These are phyloP conservation scores for Scaptomyza parva DNA, from an alignment of 2,888 invertebrate species.

Conservation along the genomic window DNA sequence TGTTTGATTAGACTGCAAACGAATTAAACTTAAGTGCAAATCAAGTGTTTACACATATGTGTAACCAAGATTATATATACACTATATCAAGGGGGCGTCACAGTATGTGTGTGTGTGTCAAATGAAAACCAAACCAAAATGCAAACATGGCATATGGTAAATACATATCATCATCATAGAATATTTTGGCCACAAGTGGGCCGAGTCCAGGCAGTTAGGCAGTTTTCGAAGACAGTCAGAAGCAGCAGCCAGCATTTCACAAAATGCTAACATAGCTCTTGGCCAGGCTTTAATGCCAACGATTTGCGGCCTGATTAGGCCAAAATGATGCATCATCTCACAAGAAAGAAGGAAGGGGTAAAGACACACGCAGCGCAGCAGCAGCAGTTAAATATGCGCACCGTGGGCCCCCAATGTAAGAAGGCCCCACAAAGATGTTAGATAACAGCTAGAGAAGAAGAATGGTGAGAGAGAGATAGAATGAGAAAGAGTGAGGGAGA, in stretches of 20 bases:
- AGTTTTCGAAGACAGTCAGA: too few species aligned
- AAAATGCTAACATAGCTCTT: constrained; percentile 69
- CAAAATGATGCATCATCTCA: constrained; percentile 78
- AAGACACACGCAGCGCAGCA: constrained; percentile 69
- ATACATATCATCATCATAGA: constrained; percentile 50
- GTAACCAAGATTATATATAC: background rate
- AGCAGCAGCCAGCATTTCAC: constrained; percentile 43
- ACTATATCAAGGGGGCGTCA: constrained; percentile 15
- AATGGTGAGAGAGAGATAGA: constrained; percentile 34
- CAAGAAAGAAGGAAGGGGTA: constrained; percentile 22
- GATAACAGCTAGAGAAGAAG: constrained; percentile 50
- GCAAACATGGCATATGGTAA: constrained; percentile 59
- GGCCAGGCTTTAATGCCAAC: constrained; percentile 74
- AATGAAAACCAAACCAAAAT: constrained; percentile 52
- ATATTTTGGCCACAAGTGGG: constrained; percentile 58
- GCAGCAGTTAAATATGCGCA: constrained; percentile 65
- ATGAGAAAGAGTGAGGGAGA: constrained; percentile 12
- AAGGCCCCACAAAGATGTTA: constrained; percentile 54
- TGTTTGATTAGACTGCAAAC: background rate
- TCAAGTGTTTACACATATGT: constrained; percentile 26
- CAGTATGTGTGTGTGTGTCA: constrained; percentile 1
- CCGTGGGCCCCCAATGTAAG: constrained; percentile 62
- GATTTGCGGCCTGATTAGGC: constrained; percentile 76
- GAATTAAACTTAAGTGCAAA: constrained; percentile 16
- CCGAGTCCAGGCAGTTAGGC: constrained; percentile 24